Conservation (phyloP, 2,797 vertebrate genomes). For the Pipistrellus pygmaeus region DNA sequence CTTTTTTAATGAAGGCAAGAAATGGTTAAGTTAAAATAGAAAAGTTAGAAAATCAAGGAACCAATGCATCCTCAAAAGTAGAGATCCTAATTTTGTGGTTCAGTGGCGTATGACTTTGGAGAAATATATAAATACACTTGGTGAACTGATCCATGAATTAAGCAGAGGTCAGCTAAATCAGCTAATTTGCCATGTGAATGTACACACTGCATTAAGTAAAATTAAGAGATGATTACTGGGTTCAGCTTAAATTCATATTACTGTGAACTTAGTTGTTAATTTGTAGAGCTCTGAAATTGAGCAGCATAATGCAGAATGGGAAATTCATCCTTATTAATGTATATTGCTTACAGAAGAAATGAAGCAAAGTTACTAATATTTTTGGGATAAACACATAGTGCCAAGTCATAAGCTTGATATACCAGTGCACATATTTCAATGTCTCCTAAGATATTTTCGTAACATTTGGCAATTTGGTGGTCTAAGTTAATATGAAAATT, state of each 20-base stretch:
- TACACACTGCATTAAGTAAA: conserved; percentile 64
- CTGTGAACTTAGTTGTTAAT: conserved; percentile 69
- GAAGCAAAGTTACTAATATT: conserved; percentile 52
- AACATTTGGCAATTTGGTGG: background rate
- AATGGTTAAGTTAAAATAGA: conserved; percentile 54
- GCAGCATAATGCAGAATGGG: conserved; percentile 27
- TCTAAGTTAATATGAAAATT: background rate
- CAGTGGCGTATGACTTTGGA: conserved; percentile 52
- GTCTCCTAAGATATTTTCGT: background rate
- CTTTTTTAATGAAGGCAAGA: background rate
- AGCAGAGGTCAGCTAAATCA: conserved; percentile 59
- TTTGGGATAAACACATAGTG: conserved; percentile 4
- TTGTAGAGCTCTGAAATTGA: conserved; percentile 62
- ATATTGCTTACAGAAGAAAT: conserved; percentile 65
- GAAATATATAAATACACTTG: conserved; percentile 58
- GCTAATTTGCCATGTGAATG: conserved; percentile 64
- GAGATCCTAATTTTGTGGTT: conserved; percentile 70
- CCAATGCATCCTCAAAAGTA: background rate
- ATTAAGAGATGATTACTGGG: conserved; percentile 66
- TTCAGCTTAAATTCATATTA: conserved; percentile 63
- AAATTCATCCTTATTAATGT: conserved; percentile 36
- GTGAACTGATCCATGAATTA: conserved; percentile 50
- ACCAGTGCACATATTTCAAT: conserved; percentile 39
- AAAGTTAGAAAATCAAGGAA: conserved; percentile 40
- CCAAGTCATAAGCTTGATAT: conserved; percentile 34